Conservation (phyloP, 2,797 vertebrate genomes). For the Cryptoprocta ferox region DNA sequence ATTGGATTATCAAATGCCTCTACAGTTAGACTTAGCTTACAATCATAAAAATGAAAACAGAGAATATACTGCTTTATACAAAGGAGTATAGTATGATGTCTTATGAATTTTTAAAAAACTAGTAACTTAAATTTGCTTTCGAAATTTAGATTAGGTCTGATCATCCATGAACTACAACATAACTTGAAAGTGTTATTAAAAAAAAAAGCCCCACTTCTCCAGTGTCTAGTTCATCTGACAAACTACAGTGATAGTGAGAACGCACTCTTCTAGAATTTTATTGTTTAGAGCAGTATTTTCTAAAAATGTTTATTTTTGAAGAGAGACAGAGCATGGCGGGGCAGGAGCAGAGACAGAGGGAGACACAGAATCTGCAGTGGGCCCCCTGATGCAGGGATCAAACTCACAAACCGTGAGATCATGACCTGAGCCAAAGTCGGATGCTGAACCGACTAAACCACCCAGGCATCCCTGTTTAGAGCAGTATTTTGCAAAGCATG, state of each 20-base stretch:
- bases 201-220: background rate
- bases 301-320: background rate
- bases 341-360: too few relatives aligned
- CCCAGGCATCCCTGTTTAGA: background rate
- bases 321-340: too few relatives aligned
- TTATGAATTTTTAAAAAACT: background rate
- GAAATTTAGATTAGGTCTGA: constrained; percentile 13
- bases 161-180: constrained; percentile 8
- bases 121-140: constrained; percentile 46
- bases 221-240: constrained; percentile 9
- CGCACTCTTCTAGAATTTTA: background rate
- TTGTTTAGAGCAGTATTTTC: background rate
- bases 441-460: too few relatives aligned
- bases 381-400: too few relatives aligned
- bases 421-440: too few relatives aligned
- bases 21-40: constrained; percentile 64
- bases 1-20: constrained; percentile 28
- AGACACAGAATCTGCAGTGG: too few relatives aligned
- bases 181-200: background rate
- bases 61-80: constrained; percentile 65
- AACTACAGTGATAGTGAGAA: background rate
- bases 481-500: constrained; percentile 2
- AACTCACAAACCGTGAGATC: too few relatives aligned
- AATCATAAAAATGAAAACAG: constrained; percentile 67
- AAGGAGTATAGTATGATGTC: constrained; percentile 42